Evolutionary conservation across 2,888 invertebrate genomes (phyloP).

Genomic region (Pseudanteris insignis): DNA sequence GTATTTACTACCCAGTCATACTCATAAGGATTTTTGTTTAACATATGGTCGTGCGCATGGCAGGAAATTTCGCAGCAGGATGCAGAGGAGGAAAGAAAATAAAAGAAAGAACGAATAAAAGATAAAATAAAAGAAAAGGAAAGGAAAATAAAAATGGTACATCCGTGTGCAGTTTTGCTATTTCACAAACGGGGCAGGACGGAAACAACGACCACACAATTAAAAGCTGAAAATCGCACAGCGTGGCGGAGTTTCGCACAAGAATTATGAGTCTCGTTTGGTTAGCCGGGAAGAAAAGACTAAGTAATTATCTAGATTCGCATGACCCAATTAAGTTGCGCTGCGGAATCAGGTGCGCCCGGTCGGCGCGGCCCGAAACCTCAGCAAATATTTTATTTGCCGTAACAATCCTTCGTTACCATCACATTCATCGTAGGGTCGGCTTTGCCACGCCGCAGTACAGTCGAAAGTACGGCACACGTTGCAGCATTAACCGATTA

Average conservation of each 20-base stretch:
- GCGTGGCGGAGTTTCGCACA: conserved; percentile 3
- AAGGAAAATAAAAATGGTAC: background rate
- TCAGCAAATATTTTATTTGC: conserved; percentile 43
- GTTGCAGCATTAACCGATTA: conserved; percentile 57
- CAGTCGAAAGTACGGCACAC: conserved; percentile 46
- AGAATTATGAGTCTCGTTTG: conserved; percentile 24
- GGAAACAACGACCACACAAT: background rate
- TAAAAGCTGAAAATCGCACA: conserved; percentile 9
- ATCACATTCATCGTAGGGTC: conserved; percentile 31
- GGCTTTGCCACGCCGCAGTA: conserved; percentile 42
- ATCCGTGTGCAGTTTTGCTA: background rate
- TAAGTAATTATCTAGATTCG: conserved; percentile 31
- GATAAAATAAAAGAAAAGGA: background rate
- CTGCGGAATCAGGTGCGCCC: conserved; percentile 30
- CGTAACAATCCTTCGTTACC: conserved; percentile 27
- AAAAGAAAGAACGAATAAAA: no score
- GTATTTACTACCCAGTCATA: no score
- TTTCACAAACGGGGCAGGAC: background rate
- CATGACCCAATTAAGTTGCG: conserved; percentile 32
- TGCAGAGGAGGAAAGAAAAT: no score
- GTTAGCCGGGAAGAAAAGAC: conserved; percentile 8
- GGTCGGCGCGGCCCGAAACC: conserved; percentile 24
- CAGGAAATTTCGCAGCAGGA: no score
- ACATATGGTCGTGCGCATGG: conserved; percentile 18
- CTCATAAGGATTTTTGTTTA: no score